Conservation (phyloP, 2,888 invertebrate species). For the Cryptus armator region DNA sequence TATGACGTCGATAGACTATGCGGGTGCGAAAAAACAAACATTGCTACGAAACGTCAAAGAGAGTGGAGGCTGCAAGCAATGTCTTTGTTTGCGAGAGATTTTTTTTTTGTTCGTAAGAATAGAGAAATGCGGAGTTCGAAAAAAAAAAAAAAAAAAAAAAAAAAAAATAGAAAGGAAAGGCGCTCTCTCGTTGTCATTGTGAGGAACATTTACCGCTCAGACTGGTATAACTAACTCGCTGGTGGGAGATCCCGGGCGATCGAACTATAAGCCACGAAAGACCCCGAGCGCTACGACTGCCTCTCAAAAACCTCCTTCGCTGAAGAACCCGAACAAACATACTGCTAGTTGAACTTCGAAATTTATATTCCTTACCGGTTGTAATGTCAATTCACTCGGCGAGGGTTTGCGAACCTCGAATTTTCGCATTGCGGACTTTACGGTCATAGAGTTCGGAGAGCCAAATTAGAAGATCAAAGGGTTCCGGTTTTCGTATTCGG, state of each 20-base stretch:
- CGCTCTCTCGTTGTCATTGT: conserved; percentile 51
- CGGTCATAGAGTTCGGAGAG: not conserved
- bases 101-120: conserved; percentile 24
- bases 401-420: not conserved
- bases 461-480: not conserved
- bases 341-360: not conserved
- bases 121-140: conserved; percentile 28
- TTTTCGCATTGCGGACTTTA: conserved; percentile 34
- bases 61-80: conserved; percentile 25
- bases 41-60: conserved; percentile 50
- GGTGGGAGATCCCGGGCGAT: conserved; percentile 25
- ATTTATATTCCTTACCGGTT: not conserved
- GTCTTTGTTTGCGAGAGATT: conserved; percentile 42
- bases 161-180: conserved; percentile 39
- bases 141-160: conserved; percentile 38
- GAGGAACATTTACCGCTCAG: conserved; percentile 29
- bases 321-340: not conserved
- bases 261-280: conserved; percentile 52
- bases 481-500: not conserved
- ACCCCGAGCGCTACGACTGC: conserved; percentile 16
- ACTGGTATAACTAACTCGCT: not conserved
- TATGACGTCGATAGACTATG: conserved; percentile 10
- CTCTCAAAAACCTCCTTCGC: conserved; percentile 40
- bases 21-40: conserved; percentile 28
- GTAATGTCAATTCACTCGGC: not conserved